Evolutionary conservation across 2,888 invertebrate species (phyloP).

Genomic region (Eupelmus urozonus): DNA sequence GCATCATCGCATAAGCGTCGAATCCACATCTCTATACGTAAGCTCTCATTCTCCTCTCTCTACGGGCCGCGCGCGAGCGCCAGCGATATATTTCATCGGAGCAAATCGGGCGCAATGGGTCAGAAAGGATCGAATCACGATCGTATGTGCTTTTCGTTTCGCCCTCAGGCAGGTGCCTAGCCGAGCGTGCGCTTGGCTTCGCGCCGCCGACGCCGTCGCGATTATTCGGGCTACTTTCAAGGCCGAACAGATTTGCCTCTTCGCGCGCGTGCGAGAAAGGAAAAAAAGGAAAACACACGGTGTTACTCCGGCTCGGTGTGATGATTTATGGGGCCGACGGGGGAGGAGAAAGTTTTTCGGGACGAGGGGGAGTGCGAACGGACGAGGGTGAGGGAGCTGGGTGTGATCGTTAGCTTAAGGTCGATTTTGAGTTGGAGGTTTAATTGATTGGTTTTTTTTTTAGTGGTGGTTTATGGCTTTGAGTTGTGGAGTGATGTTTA

Average conservation of each 20-base stretch:
- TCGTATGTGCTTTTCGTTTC: constrained; percentile 49
- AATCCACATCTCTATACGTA: neutral
- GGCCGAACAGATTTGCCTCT: constrained; percentile 39
- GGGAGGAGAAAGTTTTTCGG: neutral
- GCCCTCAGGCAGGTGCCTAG: constrained; percentile 68
- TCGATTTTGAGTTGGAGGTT: no score
- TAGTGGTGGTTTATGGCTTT: no score
- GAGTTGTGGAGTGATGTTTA: no score
- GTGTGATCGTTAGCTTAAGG: neutral
- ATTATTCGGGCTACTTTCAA: constrained; percentile 52
- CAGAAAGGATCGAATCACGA: constrained; percentile 73
- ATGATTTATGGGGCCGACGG: neutral
- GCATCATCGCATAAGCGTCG: neutral
- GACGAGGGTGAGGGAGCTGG: neutral
- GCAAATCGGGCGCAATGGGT: constrained; percentile 72
- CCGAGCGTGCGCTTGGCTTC: constrained; percentile 63
- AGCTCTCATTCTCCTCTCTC: neutral
- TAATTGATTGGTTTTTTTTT: no score
- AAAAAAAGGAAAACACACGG: neutral
- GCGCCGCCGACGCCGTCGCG: no score
- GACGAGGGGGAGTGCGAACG: neutral
- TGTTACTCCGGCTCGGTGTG: neutral
- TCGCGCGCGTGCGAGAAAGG: neutral
- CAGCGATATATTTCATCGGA: constrained; percentile 69
- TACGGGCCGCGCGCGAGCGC: constrained; percentile 48